Evolutionary conservation across 2,888 invertebrate genomes (phyloP), one percentile per base, ranked within the genome.

Genomic region (Stratiomys singularior): DNA sequence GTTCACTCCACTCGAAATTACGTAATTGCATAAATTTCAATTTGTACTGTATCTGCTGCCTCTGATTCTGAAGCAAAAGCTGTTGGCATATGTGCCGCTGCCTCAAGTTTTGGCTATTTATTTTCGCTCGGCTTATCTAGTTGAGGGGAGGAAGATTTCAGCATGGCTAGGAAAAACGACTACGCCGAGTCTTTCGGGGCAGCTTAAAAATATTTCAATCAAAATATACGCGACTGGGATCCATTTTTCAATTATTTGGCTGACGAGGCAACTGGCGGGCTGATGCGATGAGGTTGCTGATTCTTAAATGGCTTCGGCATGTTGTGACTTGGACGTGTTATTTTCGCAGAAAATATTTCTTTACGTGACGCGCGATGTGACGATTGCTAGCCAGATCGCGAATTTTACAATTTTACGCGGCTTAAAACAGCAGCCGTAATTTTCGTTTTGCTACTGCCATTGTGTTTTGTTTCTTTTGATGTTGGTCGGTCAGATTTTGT

Each of bases 11-110:
- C 46, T 44, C 44, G n/a, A 1, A 46, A 52, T 71, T 71, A 71
- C 71, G 71, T 71, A 71, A 71, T 47, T 52, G 52, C 71, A 27
- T 71, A 25, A 71, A 71, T 71, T 71, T 71, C 23, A 47, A 27
- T 71, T 52, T 46, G 52, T 25, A 25, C 47, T 67, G 71, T 3
- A 37, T 37, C 9, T 37, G 37, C 37, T 27, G 9, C 4, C 15
- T 9, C 52, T 46, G 71, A 21, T 25, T 25, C 47, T 23, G 27
- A 23, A 44, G 7, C 67, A 23, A 15, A 27, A 5, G n/a, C 1
- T 47, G 25, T 23, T 47, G 71, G 71, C 9, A 25, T 71, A 71
- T 52, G 71, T 52, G 71, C 52, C 25, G 25, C 3, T 47, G 44
- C 71, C 25, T 46, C 28, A 30, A 15, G 13, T 28, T 25, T 21